Evolutionary conservation across 2,888 invertebrate genomes (phyloP).

Genomic region (Crocallis elinguaria): DNA sequence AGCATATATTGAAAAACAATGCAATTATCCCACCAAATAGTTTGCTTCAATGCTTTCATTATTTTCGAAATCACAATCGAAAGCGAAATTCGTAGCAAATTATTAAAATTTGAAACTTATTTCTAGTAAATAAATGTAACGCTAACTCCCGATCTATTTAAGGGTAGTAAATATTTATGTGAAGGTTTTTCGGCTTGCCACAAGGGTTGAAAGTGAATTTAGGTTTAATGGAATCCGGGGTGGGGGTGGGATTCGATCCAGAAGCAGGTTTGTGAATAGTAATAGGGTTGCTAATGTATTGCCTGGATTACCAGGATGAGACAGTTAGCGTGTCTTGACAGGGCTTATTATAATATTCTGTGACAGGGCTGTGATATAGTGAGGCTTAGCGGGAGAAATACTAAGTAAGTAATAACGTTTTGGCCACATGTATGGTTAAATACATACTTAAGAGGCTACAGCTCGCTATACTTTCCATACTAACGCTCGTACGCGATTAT

Average conservation of each 20-base stretch:
- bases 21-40: no score
- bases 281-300: constrained; percentile 44
- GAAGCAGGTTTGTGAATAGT: constrained; percentile 57
- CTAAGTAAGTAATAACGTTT: no score
- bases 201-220: constrained; percentile 59
- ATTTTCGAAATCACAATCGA: no score
- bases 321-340: background rate
- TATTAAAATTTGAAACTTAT: background rate
- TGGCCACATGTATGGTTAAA: no score
- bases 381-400: background rate
- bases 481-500: no score
- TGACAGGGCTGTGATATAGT: constrained; percentile 6
- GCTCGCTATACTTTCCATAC: no score
- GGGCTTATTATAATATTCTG: no score
- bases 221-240: constrained; percentile 62
- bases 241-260: constrained; percentile 44
- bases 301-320: constrained; percentile 23
- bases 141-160: constrained; percentile 18
- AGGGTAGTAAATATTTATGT: constrained; percentile 62
- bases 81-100: no score
- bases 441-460: no score
- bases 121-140: background rate
- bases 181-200: constrained; percentile 51
- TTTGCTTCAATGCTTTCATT: no score
- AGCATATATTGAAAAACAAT: no score